phyloP scores from a whole-genome alignment of 2,797 vertebrate species.

The Pampus argenteus region DNA sequence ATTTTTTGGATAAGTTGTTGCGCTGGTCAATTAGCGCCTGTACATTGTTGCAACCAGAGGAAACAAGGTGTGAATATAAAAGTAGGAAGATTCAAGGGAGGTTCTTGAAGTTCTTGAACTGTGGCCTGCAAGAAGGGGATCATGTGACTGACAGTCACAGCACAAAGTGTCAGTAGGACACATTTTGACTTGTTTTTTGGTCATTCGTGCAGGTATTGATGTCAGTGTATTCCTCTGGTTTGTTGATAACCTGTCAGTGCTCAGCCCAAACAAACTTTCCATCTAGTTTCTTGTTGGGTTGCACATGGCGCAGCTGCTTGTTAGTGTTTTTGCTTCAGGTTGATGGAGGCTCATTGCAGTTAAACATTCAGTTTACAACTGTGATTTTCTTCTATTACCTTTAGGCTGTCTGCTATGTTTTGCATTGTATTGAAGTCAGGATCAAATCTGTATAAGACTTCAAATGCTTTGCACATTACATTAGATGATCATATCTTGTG shows the following conservation, averaged over 20 bases:
- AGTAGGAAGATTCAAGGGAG: not conserved
- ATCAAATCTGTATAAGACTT: not conserved
- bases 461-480: not conserved
- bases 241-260: too few relatives aligned
- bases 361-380: too few relatives aligned
- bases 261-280: not conserved
- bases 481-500: not conserved
- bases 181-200: too few relatives aligned
- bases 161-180: too few relatives aligned
- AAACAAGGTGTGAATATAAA: not conserved
- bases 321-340: not conserved
- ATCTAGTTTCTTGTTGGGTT: not conserved
- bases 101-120: too few relatives aligned
- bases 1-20: not conserved
- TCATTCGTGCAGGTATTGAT: too few relatives aligned
- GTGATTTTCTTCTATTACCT: too few relatives aligned
- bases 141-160: too few relatives aligned
- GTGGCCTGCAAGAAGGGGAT: too few relatives aligned
- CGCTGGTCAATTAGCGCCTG: not conserved
- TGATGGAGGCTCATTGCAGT: too few relatives aligned
- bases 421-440: not conserved
- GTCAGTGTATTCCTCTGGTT: not conserved
- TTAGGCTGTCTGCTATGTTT: too few relatives aligned
- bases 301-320: not conserved
- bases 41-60: not conserved